phyloP scores from a whole-genome alignment of 2,113 vertebrate species.

The human region GRCh38 chr5:151794001-151794500 shows the following conservation, averaged over 20 bases:
- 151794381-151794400: background rate
- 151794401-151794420: background rate
- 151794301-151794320: background rate
- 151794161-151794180: slow-evolving; percentile 98
- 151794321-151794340: slow-evolving; percentile 4
- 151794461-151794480: background rate
- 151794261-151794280: background rate
- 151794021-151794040: background rate
- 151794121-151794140: slow-evolving; percentile 31
- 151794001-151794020: too few species aligned
- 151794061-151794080: background rate
- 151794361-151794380: background rate
- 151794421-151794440: background rate
- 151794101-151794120: background rate
- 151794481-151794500: background rate
- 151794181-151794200: slow-evolving; percentile 99
- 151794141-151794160: slow-evolving; percentile 85
- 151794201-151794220: slow-evolving; percentile 99
- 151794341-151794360: slow-evolving; percentile 12
- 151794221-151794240: slow-evolving; percentile 95
- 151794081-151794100: background rate
- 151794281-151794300: background rate
- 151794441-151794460: background rate
- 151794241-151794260: slow-evolving; percentile 92
- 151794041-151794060: background rate